These are phyloP conservation scores for Apostichopus californicus DNA, from an alignment of 35 echinoderm and acorn worm genomes.

Conservation along the genomic window DNA sequence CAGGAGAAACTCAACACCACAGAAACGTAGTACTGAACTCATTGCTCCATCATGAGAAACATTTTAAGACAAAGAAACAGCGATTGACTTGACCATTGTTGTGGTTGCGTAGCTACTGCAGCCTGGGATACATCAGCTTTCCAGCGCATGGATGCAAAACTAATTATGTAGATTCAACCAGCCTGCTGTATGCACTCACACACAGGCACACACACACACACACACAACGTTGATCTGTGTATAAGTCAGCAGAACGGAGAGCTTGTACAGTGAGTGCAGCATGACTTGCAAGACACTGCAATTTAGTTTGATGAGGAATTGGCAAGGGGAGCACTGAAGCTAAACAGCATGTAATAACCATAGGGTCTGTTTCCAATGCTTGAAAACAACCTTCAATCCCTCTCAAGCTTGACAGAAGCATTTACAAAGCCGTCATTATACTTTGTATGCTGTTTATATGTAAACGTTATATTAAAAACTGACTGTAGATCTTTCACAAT, in stretches of 20 bases:
- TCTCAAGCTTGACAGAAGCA: no score
- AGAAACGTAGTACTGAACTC: neutral
- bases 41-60: neutral
- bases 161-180: slow-evolving; percentile 53
- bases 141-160: slow-evolving; percentile 8
- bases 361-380: no score
- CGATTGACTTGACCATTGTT: slow-evolving; percentile 27
- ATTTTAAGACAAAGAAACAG: neutral
- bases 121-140: neutral
- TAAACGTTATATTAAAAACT: no score
- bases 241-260: neutral
- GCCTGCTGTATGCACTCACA: neutral
- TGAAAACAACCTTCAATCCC: no score
- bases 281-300: neutral
- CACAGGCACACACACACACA: no score
- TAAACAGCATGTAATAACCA: no score
- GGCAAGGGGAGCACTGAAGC: no score
- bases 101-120: slow-evolving; percentile 47
- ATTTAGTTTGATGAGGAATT: neutral
- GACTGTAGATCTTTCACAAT: no score
- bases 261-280: neutral
- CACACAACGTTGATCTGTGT: neutral
- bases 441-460: no score
- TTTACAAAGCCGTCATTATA: neutral
- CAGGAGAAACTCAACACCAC: neutral